These are phyloP conservation scores for Sminthurides aquaticus DNA, from an alignment of 2,888 invertebrate genomes.

Conservation along the genomic window DNA sequence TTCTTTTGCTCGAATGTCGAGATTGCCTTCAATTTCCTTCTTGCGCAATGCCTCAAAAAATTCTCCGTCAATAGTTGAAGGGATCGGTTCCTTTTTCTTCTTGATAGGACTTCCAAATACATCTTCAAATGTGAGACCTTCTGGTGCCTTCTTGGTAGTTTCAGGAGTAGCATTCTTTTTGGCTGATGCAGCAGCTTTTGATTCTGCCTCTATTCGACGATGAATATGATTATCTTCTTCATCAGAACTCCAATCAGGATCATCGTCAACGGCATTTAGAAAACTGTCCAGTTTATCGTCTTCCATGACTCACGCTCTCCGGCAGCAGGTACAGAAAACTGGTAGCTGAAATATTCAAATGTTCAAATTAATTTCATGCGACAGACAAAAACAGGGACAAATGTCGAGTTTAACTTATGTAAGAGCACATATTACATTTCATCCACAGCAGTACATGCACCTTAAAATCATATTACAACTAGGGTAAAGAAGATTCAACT, in stretches of 20 bases:
- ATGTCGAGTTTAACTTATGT: no score
- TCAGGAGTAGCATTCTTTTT: neutral
- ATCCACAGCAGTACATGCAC: no score
- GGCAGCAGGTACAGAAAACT: no score
- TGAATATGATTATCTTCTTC: constrained; percentile 22
- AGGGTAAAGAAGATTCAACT: no score
- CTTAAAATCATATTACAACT: no score
- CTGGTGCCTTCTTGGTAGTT: neutral
- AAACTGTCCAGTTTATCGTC: constrained; percentile 26
- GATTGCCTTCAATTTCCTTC: neutral
- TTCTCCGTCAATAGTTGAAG: neutral
- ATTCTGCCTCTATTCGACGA: constrained; percentile 5
- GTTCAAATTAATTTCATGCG: no score
- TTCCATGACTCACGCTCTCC: neutral
- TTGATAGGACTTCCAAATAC: constrained; percentile 36
- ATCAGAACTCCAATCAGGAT: constrained; percentile 28
- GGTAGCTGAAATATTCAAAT: no score
- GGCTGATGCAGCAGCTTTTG: neutral
- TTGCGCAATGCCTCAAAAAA: constrained; percentile 5
- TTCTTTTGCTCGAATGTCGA: neutral
- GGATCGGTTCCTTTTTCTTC: constrained; percentile 13
- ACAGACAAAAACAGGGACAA: no score
- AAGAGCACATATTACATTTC: no score
- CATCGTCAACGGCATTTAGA: constrained; percentile 23
- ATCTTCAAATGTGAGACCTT: constrained; percentile 25